phyloP scores from a whole-genome alignment of 1,140 invertebrate genomes.

The Trichoplusia ni region DNA sequence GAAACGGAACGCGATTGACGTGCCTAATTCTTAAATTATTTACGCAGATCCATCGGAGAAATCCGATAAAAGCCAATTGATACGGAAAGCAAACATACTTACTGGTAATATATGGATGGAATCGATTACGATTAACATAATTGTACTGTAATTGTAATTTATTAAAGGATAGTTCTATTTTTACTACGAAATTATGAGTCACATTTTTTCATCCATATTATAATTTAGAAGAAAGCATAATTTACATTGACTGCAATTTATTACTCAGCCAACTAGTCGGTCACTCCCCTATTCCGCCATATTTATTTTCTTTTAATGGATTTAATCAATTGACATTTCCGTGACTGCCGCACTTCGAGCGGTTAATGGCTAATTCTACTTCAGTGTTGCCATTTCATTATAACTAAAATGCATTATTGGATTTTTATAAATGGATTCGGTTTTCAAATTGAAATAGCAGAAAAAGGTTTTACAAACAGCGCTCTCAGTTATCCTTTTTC shows the following conservation, averaged over 20 bases:
- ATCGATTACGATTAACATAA: too few species aligned
- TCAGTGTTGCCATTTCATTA: slow-evolving; percentile 50
- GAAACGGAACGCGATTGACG: slow-evolving; percentile 56
- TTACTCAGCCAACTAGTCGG: background rate
- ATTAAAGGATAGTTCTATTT: too few species aligned
- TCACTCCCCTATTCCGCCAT: slow-evolving; percentile 34
- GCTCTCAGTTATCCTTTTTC: too few species aligned
- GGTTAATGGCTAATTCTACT: slow-evolving; percentile 42
- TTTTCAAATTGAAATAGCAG: background rate
- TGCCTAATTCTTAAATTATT: slow-evolving; percentile 46
- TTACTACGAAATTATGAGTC: too few species aligned
- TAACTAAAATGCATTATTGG: slow-evolving; percentile 58
- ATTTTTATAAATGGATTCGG: slow-evolving; percentile 10
- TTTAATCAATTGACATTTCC: slow-evolving; percentile 70
- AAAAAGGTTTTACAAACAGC: too few species aligned
- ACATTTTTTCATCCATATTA: too few species aligned
- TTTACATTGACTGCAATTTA: slow-evolving; percentile 14
- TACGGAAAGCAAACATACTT: background rate
- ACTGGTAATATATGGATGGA: background rate
- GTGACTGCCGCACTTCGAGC: slow-evolving; percentile 58
- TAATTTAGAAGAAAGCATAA: too few species aligned
- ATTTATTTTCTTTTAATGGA: slow-evolving; percentile 62
- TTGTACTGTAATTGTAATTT: too few species aligned
- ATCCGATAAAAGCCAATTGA: slow-evolving; percentile 15
- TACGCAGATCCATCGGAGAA: slow-evolving; percentile 42